phyloP scores from a whole-genome alignment of 2,113 vertebrate genomes.

The Lonchura striata region DNA sequence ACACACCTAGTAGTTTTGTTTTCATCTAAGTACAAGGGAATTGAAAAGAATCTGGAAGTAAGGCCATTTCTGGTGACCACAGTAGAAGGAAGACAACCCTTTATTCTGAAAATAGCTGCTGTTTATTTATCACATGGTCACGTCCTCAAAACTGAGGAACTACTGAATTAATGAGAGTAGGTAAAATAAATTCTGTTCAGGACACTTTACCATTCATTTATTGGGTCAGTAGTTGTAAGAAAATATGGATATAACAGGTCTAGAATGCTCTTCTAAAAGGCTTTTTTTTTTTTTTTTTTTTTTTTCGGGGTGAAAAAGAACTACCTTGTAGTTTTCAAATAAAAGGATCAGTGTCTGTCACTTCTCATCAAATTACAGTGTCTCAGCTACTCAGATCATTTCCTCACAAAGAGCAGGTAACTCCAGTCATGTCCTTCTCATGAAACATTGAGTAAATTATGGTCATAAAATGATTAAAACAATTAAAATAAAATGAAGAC shows the following conservation, averaged over 20 bases:
- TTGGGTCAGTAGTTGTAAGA: background rate
- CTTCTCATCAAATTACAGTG: background rate
- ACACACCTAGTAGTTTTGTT: conserved; percentile 51
- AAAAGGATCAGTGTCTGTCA: background rate
- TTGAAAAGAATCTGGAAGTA: conserved; percentile 31
- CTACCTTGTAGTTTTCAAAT: background rate
- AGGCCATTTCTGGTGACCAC: background rate
- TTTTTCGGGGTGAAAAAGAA: background rate
- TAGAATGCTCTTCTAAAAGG: background rate
- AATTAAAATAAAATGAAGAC: conserved; percentile 25
- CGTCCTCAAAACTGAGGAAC: background rate
- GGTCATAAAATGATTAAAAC: background rate
- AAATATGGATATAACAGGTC: background rate
- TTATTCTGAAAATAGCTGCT: conserved; percentile 27
- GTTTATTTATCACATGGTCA: background rate
- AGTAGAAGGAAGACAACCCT: conserved; percentile 33
- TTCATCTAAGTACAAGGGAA: conserved; percentile 22
- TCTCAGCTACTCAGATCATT: conserved; percentile 3
- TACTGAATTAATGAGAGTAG: conserved; percentile 22
- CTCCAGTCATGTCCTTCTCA: background rate
- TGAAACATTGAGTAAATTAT: conserved; percentile 39
- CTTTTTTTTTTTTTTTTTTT: background rate
- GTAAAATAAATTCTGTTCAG: background rate
- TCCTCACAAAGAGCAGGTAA: background rate
- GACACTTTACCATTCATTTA: background rate